phyloP scores from a whole-genome alignment of 2,888 invertebrate genomes.

The Philopedon plagiatum region DNA sequence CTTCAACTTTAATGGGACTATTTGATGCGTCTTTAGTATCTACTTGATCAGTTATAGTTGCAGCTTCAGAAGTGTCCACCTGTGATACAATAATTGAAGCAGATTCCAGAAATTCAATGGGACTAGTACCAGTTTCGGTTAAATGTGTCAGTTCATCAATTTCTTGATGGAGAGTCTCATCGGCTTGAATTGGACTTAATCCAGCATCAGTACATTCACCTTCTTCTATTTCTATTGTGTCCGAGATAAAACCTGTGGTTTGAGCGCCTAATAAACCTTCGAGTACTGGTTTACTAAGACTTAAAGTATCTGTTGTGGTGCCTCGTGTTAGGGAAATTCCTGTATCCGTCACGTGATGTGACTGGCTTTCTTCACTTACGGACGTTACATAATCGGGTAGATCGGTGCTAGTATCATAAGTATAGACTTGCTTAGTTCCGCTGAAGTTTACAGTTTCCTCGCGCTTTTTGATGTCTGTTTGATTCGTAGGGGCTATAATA shows the following conservation, averaged over 20 bases:
- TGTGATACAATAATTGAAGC: slow-evolving; percentile 66
- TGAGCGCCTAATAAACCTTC: slow-evolving; percentile 65
- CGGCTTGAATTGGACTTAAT: slow-evolving; percentile 72
- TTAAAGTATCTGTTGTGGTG: slow-evolving; percentile 68
- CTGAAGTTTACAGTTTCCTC: slow-evolving; percentile 72
- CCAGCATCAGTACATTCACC: slow-evolving; percentile 72
- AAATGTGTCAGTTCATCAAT: slow-evolving; percentile 66
- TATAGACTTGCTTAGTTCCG: slow-evolving; percentile 70
- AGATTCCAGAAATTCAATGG: slow-evolving; percentile 69
- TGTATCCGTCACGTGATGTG: slow-evolving; percentile 72
- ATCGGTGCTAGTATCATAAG: slow-evolving; percentile 66
- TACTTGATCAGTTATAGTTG: slow-evolving; percentile 70
- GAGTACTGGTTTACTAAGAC: slow-evolving; percentile 66
- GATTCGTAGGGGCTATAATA: slow-evolving; percentile 65
- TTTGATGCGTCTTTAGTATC: slow-evolving; percentile 71
- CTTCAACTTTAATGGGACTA: slow-evolving; percentile 70
- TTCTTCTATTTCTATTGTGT: slow-evolving; percentile 69
- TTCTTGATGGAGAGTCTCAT: slow-evolving; percentile 67
- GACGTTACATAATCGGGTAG: slow-evolving; percentile 64
- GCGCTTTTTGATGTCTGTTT: slow-evolving; percentile 65
- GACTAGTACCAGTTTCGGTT: slow-evolving; percentile 70
- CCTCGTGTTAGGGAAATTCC: slow-evolving; percentile 72
- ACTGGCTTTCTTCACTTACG: slow-evolving; percentile 69
- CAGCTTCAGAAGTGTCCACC: slow-evolving; percentile 71
- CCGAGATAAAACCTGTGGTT: slow-evolving; percentile 69